Evolutionary conservation across 2,797 vertebrate species (phyloP).

Genomic region (Pseudochromis fuscus): DNA sequence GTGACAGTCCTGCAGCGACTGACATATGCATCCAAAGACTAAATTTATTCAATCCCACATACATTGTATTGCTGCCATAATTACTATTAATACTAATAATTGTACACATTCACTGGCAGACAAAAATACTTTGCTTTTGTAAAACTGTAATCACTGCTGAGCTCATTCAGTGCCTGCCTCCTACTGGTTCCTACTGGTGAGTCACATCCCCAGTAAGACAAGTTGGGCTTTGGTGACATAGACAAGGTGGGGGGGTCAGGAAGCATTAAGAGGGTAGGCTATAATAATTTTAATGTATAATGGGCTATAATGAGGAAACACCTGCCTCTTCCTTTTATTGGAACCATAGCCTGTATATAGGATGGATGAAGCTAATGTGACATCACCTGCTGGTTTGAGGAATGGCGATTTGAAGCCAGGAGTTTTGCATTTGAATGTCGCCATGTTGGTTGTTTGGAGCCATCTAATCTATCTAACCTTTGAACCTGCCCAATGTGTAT

Average conservation of each 20-base stretch:
- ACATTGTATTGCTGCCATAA: not conserved
- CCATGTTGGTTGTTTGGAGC: too few species aligned
- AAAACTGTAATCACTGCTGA: too few species aligned
- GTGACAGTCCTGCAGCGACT: not conserved
- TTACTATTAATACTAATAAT: slow-evolving; percentile 3
- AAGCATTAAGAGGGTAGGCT: not conserved
- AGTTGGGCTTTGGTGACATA: not conserved
- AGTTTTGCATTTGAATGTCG: too few species aligned
- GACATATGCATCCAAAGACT: not conserved
- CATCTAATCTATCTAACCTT: too few species aligned
- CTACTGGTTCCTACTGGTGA: too few species aligned
- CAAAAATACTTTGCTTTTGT: not conserved
- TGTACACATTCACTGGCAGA: not conserved
- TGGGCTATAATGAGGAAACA: not conserved
- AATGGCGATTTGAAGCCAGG: too few species aligned
- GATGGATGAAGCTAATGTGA: too few species aligned
- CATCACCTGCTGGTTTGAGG: too few species aligned
- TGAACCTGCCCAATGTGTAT: too few species aligned
- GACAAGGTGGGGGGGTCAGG: not conserved
- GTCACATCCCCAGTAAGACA: not conserved
- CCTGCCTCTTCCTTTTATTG: too few species aligned
- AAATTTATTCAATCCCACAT: slow-evolving; percentile 3
- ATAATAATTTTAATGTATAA: not conserved
- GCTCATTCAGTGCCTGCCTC: too few species aligned
- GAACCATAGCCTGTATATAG: too few species aligned